Conservation (phyloP, 2,113 vertebrate species). For the Choloepus hoffmanni region DNA sequence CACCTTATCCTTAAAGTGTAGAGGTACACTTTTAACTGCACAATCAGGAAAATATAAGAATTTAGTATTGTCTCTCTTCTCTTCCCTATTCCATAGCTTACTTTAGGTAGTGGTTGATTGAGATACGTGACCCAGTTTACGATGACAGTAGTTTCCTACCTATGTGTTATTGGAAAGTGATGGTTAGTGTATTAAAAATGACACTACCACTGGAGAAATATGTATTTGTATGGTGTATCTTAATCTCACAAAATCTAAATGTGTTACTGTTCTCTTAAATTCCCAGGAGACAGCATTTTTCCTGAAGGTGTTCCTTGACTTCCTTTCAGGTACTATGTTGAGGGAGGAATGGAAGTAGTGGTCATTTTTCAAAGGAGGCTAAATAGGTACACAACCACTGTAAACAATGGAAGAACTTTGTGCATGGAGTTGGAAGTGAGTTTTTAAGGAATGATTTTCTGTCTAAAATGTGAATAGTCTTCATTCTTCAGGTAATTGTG, state of each 20-base stretch:
- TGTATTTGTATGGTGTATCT: conserved; percentile 53
- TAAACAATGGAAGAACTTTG: conserved; percentile 59
- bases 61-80: neutral
- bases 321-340: conserved; percentile 56
- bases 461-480: conserved; percentile 27
- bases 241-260: conserved; percentile 70
- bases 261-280: conserved; percentile 61
- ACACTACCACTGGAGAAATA: conserved; percentile 45
- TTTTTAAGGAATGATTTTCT: conserved; percentile 54
- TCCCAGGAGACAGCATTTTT: conserved; percentile 60
- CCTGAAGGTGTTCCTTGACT: conserved; percentile 66
- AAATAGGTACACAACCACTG: conserved; percentile 12
- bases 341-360: conserved; percentile 37
- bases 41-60: neutral
- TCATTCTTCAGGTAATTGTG: conserved; percentile 30
- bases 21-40: neutral
- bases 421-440: neutral
- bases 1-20: neutral
- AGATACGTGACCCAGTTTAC: neutral
- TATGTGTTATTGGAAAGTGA: conserved; percentile 58
- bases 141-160: conserved; percentile 56
- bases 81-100: neutral
- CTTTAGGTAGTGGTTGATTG: neutral
- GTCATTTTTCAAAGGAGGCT: conserved; percentile 30
- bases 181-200: conserved; percentile 59